Evolutionary conservation across 1,140 invertebrate species (phyloP), one percentile per base, ranked within the genome.

Genomic region (Lordiphosa clarofinis): DNA sequence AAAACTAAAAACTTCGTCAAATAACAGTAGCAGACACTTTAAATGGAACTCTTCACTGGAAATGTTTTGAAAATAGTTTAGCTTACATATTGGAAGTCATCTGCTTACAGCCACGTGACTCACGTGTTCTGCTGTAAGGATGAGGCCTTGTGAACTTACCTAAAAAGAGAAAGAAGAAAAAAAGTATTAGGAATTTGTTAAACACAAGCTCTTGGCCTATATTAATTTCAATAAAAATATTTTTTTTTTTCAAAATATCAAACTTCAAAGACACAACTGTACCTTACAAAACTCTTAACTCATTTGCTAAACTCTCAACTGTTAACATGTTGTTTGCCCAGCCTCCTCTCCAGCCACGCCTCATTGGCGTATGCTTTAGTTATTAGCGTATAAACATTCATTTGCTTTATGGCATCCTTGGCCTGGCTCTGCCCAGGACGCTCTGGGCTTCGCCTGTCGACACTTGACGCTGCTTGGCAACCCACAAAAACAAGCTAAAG

Each of bases 71-170:
- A 49, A 42, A 19, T 19, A 37, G 13, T 46, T 36, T 11, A 48
- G 38, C 13, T 62, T 43, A 21, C 53, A 49, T 62, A 68, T 39
- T 55, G 49, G 36, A 37, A 48, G 73, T 58, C 64, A 73, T 58
- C 64, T 73, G 74, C 74, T 79, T 79, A 79, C 73, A 68, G 59
- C 57, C 73, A 76, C 73, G 68, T 73, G 69, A 24, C 60, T 61
- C 53, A 78, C 73, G 64, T 78, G 68, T 73, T 52, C 53, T 60
- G 68, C 36, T 61, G 73, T 64, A 65, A 64, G 63, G 73, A 73
- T 78, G 68, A 69, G 56, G 56, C 56, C 68, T 63, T 62, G 73
- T 52, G 40, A 69, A 78, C 74, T 79, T 79, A 79, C 69, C 74
- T 79, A 62, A 37, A 79, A 73, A 44, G 56, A 43, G 12, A 52